Base-by-base conservation (phyloP, 2,113 vertebrate genomes). In the Podiceps cristatus region DNA sequence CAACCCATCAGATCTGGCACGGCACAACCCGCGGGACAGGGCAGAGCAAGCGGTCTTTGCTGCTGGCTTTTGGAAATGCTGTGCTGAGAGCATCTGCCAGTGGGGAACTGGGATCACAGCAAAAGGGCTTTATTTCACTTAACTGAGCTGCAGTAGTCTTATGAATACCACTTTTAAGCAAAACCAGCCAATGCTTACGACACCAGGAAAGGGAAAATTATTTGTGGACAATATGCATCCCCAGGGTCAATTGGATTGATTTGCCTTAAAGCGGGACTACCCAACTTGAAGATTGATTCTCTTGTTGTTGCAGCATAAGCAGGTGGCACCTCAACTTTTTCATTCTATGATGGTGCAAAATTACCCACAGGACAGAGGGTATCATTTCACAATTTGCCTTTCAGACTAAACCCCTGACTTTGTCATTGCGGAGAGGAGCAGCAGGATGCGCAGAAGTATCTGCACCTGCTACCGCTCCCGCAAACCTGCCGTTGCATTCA, bases 1-100 rank as follows among this genome's bases (percentile, higher is more conserved):
- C 76, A 95, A 88, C 20, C 37, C 31, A 18, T 44, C 25, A 95
- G 93, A 93, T 42, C 58, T 66, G 76, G 62, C 78, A 86, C 1
- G 0, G 53, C 79, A 81, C n/a, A 86, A 47, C 29, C 58, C 25
- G 42, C 0, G 0, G 50, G n/a, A 66, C 37, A 25, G 25, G 42
- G 67, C 62, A 68, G 49, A 74, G 63, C 67, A 90, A 79, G 63
- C 11, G 1, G 42, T 81, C 74, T 52, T 53, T 64, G 45, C 52
- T 59, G 23, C n/a, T 88, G 64, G 77, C 20, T 64, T 67, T 81
- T 71, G 63, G 89, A 88, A 82, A 73, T 64, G 66, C 77, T 68
- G 44, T 52, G 47, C 42, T 42, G 68, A 84, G 74, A 89, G 29
- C 73, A 86, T 86, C 88, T 90, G 76, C 78, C 55, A 76, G 84